phyloP scores from a whole-genome alignment of 2,888 invertebrate genomes.

The Hoplodrina ambigua region DNA sequence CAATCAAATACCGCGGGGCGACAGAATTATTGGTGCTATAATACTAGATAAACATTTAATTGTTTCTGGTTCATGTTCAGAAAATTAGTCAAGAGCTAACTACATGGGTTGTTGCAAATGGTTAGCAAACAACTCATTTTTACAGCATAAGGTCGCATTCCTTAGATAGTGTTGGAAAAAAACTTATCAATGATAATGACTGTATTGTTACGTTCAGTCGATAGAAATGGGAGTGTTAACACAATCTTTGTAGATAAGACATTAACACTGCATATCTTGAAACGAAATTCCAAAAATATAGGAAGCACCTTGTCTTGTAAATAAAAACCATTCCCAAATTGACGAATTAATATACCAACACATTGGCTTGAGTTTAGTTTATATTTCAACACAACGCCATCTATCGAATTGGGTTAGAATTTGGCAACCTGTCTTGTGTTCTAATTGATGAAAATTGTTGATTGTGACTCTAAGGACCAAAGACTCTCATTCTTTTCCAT shows the following conservation, averaged over 20 bases:
- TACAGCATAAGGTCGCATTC: conserved; percentile 71
- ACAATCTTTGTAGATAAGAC: conserved; percentile 54
- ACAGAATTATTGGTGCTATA: conserved; percentile 74
- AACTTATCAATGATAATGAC: conserved; percentile 44
- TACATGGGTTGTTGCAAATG: conserved; percentile 18
- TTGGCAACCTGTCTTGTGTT: conserved; percentile 47
- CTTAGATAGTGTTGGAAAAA: conserved; percentile 62
- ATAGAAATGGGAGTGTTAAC: conserved; percentile 42
- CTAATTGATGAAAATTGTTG: conserved; percentile 13
- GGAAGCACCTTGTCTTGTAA: conserved; percentile 9
- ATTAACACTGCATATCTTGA: conserved; percentile 41
- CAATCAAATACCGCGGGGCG: conserved; percentile 72
- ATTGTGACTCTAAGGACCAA: not conserved
- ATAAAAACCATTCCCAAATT: conserved; percentile 15
- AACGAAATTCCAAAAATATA: conserved; percentile 36
- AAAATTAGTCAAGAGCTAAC: conserved; percentile 19
- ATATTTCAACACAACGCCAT: conserved; percentile 64
- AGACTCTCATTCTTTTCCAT: not conserved
- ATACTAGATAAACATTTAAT: conserved; percentile 48
- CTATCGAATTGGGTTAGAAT: conserved; percentile 57
- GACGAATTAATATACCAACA: conserved; percentile 20
- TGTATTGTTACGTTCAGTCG: conserved; percentile 38
- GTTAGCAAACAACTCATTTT: conserved; percentile 36
- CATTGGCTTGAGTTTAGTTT: not conserved
- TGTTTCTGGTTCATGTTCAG: conserved; percentile 20